These are phyloP conservation scores for Pandion haliaetus DNA, from an alignment of 2,113 vertebrate genomes.

Conservation along the genomic window DNA sequence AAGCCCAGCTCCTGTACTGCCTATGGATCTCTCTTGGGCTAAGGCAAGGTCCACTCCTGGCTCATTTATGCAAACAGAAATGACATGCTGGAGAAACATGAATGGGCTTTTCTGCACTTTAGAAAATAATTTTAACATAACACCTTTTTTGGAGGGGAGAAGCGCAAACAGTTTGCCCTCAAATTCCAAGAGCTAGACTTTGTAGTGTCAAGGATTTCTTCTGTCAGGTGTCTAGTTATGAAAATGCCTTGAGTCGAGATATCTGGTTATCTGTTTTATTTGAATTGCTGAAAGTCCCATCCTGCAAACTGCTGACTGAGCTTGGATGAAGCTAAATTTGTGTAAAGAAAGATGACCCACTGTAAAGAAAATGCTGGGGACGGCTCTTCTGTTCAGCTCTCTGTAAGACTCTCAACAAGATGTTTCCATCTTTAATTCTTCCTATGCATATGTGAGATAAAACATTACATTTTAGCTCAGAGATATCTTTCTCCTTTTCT, in stretches of 20 bases:
- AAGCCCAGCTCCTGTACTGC: background rate
- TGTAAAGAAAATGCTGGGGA: background rate
- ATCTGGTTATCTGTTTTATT: background rate
- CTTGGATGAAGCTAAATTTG: background rate
- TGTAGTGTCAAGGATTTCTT: background rate
- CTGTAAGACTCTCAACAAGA: background rate
- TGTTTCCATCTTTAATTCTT: background rate
- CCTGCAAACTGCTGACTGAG: conserved; percentile 5
- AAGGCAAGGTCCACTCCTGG: background rate
- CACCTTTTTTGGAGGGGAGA: background rate
- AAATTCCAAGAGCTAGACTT: background rate
- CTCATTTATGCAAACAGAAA: background rate
- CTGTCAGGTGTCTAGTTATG: background rate
- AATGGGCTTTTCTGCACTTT: background rate
- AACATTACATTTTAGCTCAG: background rate
- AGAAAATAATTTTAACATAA: background rate
- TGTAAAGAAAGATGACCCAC: background rate
- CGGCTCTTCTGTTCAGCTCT: background rate
- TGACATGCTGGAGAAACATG: background rate
- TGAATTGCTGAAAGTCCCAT: background rate
- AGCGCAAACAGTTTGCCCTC: background rate
- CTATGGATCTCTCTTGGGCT: background rate
- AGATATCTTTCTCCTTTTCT: background rate
- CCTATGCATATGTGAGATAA: background rate
- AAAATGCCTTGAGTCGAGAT: background rate